These are phyloP conservation scores for Plumapathes pennacea DNA, from an alignment of 92 coral and sea anemone species.

Conservation along the genomic window DNA sequence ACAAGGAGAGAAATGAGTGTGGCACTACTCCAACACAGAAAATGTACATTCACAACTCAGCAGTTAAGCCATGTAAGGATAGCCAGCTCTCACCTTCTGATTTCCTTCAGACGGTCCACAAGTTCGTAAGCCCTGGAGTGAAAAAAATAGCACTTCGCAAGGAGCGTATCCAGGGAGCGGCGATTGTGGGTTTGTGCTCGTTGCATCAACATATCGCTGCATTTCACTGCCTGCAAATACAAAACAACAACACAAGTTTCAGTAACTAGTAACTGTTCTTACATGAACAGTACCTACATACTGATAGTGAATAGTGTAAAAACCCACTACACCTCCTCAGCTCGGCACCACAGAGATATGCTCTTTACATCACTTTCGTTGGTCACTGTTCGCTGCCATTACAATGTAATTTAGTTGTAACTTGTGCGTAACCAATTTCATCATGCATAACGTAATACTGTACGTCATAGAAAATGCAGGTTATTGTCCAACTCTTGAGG, in stretches of 20 bases:
- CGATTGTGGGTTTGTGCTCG: slow-evolving; percentile 84
- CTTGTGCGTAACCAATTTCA: no score
- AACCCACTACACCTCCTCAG: no score
- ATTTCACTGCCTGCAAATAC: slow-evolving; percentile 71
- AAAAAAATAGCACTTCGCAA: slow-evolving; percentile 96
- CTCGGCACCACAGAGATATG: no score
- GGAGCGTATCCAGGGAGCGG: slow-evolving; percentile 82
- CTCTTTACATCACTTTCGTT: no score
- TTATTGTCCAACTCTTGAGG: no score
- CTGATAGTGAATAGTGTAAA: no score
- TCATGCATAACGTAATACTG: no score
- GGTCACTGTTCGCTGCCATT: no score
- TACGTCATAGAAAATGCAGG: no score
- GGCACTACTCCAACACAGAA: no score
- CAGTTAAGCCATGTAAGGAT: background rate
- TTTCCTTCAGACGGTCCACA: slow-evolving; percentile 77
- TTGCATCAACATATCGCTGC: slow-evolving; percentile 88
- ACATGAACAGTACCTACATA: background rate
- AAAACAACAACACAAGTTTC: background rate
- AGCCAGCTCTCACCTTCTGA: slow-evolving; percentile 86
- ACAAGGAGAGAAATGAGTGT: slow-evolving; percentile 49
- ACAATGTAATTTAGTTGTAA: no score
- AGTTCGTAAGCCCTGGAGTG: slow-evolving; percentile 97
- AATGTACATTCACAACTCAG: background rate
- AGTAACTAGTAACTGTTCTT: background rate